These are phyloP conservation scores for Tanytarsus gracilentus DNA, from an alignment of 2,888 invertebrate species.

Conservation along the genomic window DNA sequence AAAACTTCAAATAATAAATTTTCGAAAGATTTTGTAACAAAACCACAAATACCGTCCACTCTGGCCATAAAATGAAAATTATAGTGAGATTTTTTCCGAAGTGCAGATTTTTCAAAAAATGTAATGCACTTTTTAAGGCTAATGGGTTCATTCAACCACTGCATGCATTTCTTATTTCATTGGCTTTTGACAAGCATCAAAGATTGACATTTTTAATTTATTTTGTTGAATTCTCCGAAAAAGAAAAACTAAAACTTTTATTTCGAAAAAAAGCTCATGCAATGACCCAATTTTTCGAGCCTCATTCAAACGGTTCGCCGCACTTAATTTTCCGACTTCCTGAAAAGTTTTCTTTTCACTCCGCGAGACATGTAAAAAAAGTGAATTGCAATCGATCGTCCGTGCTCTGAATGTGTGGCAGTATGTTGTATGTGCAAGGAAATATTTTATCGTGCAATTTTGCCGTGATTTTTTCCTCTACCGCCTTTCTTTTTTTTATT, in stretches of 20 bases:
- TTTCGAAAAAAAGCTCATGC: too few relatives aligned
- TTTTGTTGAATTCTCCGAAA: too few relatives aligned
- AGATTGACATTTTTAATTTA: too few relatives aligned
- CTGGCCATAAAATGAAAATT: neutral
- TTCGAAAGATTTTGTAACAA: too few relatives aligned
- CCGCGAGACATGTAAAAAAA: constrained; percentile 18
- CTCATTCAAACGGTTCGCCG: neutral
- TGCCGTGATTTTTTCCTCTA: neutral
- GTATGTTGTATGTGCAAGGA: too few relatives aligned
- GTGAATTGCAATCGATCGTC: constrained; percentile 25
- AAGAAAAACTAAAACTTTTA: too few relatives aligned
- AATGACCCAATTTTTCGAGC: constrained; percentile 21
- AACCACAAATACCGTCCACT: too few relatives aligned
- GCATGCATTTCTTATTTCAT: neutral
- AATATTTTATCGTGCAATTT: constrained; percentile 9
- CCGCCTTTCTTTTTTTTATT: neutral
- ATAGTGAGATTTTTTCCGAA: neutral
- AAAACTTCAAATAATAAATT: too few relatives aligned
- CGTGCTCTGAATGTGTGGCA: too few relatives aligned
- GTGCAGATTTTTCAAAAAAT: neutral
- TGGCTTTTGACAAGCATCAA: too few relatives aligned
- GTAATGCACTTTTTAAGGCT: neutral
- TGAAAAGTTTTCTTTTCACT: neutral
- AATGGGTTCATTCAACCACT: constrained; percentile 14
- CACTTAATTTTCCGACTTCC: neutral